These are phyloP conservation scores for Actinemys pallida DNA, from an alignment of 2,113 vertebrate genomes.

Conservation along the genomic window DNA sequence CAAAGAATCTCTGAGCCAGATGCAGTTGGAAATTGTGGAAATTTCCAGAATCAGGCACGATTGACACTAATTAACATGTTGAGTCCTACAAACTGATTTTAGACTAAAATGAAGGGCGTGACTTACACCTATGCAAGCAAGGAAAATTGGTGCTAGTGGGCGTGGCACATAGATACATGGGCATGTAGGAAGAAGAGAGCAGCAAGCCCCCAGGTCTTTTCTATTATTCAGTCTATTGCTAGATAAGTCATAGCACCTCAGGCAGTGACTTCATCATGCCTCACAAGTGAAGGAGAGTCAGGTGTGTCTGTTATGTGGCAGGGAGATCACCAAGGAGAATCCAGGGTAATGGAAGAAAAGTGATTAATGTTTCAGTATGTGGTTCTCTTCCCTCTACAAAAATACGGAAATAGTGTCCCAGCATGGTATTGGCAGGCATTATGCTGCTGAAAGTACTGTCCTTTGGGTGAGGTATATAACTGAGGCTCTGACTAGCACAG, in stretches of 20 bases:
- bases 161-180: not conserved
- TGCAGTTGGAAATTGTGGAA: rapidly evolving
- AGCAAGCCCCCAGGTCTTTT: not conserved
- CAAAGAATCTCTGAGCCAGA: not conserved
- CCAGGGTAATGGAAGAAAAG: not conserved
- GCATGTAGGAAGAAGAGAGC: not conserved
- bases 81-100: not conserved
- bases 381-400: not conserved
- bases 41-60: not conserved
- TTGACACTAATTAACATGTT: not conserved
- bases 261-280: not conserved
- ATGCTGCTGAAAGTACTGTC: not conserved
- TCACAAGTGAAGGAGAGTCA: slow-evolving; percentile 11
- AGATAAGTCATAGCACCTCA: not conserved
- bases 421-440: not conserved
- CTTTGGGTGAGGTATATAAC: not conserved
- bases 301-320: not conserved
- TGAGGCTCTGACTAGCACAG: not conserved
- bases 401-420: not conserved
- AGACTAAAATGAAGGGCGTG: not conserved
- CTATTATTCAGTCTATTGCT: slow-evolving; percentile 25
- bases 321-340: not conserved
- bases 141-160: not conserved
- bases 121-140: not conserved
- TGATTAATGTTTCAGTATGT: not conserved